Evolutionary conservation across 2,113 vertebrate species (phyloP).

Genomic region (Psophia crepitans): DNA sequence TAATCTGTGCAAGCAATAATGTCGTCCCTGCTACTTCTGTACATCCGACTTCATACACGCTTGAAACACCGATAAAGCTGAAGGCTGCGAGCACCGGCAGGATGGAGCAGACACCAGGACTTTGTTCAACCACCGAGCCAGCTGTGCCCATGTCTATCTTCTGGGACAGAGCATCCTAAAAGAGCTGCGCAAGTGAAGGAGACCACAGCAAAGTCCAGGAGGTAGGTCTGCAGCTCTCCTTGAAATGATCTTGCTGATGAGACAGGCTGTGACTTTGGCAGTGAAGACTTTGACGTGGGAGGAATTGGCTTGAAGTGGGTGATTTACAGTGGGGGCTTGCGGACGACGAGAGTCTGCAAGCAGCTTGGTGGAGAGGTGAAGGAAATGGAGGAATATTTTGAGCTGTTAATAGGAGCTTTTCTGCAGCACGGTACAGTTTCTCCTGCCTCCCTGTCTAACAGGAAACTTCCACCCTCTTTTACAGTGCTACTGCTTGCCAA

Average conservation of each 20-base stretch:
- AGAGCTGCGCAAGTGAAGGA: neutral
- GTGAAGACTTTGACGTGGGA: rapidly evolving
- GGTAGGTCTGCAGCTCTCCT: constrained; percentile 2
- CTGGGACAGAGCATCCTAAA: neutral
- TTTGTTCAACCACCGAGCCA: rapidly evolving
- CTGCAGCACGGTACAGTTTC: neutral
- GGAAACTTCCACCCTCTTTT: constrained; percentile 30
- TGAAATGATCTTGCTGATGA: neutral
- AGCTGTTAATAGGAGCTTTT: neutral
- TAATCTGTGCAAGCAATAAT: neutral
- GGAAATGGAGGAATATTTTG: neutral
- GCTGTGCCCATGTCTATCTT: neutral
- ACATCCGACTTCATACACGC: neutral
- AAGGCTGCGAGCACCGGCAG: neutral
- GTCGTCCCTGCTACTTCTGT: neutral
- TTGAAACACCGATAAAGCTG: neutral
- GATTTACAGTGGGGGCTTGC: neutral
- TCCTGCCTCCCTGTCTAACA: neutral
- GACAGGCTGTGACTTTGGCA: neutral
- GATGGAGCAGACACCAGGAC: neutral
- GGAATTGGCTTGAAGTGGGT: neutral
- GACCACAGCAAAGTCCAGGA: neutral
- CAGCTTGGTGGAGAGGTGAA: neutral
- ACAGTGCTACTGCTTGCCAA: neutral
- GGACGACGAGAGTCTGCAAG: neutral